Evolutionary conservation across 2,113 vertebrate species (phyloP).

Genomic region (Chamaea fasciata): DNA sequence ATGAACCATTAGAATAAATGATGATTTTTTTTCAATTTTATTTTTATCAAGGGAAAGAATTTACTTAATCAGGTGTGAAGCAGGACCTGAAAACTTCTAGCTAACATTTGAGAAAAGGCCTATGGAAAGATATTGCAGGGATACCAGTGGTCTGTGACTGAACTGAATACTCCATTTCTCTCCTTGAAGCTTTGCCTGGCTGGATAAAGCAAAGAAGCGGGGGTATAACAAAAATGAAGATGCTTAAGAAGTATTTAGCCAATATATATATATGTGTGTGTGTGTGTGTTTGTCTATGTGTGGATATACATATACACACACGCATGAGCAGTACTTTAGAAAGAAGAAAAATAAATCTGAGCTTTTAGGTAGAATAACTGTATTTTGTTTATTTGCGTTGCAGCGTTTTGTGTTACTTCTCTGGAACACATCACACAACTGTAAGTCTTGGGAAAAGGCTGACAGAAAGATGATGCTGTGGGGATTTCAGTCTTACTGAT

Average conservation of each 20-base stretch:
- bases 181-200: neutral
- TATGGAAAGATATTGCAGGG: neutral
- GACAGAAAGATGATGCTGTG: neutral
- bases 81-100: neutral
- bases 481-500: constrained; percentile 1
- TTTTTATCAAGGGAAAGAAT: neutral
- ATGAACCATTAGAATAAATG: neutral
- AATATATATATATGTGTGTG: neutral
- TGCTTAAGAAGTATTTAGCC: neutral
- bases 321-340: neutral
- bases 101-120: neutral
- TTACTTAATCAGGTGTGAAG: neutral
- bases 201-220: neutral
- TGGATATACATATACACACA: rapidly evolving
- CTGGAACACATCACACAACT: neutral
- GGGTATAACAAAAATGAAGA: neutral
- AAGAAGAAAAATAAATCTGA: neutral
- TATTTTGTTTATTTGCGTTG: neutral
- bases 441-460: neutral
- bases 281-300: neutral
- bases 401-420: neutral
- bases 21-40: too few species aligned
- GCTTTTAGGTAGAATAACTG: neutral
- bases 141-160: neutral
- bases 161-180: neutral